A percentile compares a stretch with the other conserved stretches of the same genome.
These are phyloP conservation scores for Alloplasta piceator DNA, from an alignment of 2,888 invertebrate genomes.

Conservation along the genomic window DNA sequence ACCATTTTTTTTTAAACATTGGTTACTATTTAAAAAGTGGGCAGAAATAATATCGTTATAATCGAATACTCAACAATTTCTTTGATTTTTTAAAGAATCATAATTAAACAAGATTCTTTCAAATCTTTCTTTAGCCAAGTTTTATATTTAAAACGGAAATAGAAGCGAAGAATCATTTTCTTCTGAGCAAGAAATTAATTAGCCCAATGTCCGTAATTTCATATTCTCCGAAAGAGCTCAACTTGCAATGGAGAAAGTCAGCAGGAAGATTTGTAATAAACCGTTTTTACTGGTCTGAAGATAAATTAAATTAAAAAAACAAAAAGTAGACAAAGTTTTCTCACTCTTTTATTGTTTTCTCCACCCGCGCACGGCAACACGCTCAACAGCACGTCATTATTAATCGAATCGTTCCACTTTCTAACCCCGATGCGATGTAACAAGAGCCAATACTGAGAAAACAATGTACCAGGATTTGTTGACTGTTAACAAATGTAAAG, in stretches of 20 bases:
- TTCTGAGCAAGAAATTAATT: conserved; percentile 26
- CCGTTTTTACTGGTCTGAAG: conserved; percentile 15
- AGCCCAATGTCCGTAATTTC: conserved; percentile 5
- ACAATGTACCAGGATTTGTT: too few species aligned
- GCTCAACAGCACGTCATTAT: conserved; percentile 66
- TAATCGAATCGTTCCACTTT: conserved; percentile 76
- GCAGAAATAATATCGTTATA: too few species aligned
- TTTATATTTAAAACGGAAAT: too few species aligned
- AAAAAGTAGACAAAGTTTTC: conserved; percentile 37
- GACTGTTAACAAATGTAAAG: conserved; percentile 2
- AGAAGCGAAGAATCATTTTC: background rate
- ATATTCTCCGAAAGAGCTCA: conserved; percentile 24
- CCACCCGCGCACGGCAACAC: conserved; percentile 45
- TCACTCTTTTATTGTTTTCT: conserved; percentile 33
- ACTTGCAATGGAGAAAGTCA: conserved; percentile 57
- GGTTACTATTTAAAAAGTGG: too few species aligned
- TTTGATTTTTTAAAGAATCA: too few species aligned
- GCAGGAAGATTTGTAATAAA: conserved; percentile 34
- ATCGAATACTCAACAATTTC: too few species aligned
- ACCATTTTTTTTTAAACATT: too few species aligned
- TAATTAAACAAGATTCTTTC: too few species aligned
- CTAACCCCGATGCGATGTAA: conserved; percentile 69
- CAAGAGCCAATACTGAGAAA: conserved; percentile 56
- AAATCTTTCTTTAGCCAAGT: too few species aligned
- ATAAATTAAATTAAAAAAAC: conserved; percentile 13